Percentiles rank a stretch among this genome's conserved stretches.
Conservation (phyloP, 1,140 invertebrate genomes). For the Ceratitis capitata region DNA sequence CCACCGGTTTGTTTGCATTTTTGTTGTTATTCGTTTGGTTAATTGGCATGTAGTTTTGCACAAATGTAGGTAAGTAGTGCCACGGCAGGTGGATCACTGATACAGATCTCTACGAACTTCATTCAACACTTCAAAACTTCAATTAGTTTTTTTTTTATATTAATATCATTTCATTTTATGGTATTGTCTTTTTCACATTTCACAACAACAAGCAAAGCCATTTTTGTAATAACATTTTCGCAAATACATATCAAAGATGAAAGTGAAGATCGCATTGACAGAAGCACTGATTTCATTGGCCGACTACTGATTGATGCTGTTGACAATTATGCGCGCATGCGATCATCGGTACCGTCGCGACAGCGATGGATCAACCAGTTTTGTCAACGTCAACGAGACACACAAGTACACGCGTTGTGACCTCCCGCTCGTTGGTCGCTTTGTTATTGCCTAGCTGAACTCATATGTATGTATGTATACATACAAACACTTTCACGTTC, state of each 20-base stretch:
- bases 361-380: conserved; percentile 3
- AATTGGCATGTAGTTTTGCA: not conserved
- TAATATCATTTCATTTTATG: not conserved
- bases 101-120: not conserved
- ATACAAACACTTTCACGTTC: not conserved
- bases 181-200: not conserved
- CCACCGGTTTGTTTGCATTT: not conserved
- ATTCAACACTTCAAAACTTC: not conserved
- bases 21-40: not conserved
- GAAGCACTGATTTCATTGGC: not conserved
- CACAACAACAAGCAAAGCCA: not conserved
- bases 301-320: not conserved
- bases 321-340: not conserved
- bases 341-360: not conserved
- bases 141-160: not conserved
- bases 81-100: not conserved
- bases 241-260: conserved; percentile 27
- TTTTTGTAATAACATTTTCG: not conserved
- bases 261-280: not conserved
- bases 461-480: no score
- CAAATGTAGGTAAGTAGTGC: not conserved
- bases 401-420: not conserved
- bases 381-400: not conserved
- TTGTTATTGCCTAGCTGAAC: no score
- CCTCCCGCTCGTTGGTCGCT: not conserved